phyloP scores from a whole-genome alignment of 92 coral and sea anemone genomes.

The Epizoanthus ramosus region DNA sequence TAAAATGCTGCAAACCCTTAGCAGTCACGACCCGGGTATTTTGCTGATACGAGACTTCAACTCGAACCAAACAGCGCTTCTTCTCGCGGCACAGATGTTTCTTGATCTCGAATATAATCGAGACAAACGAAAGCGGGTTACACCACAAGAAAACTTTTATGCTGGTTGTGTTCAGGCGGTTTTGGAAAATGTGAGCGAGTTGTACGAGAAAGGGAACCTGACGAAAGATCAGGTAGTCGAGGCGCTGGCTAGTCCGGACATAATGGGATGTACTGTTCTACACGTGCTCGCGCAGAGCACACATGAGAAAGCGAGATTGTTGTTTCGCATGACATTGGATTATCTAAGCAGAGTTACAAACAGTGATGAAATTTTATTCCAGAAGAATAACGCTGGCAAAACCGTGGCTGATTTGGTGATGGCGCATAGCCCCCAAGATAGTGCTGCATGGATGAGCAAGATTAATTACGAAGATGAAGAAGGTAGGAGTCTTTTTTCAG shows the following conservation, averaged over 20 bases:
- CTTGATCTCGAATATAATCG: conserved; percentile 35
- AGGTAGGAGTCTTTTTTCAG: background rate
- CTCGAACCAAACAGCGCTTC: conserved; percentile 29
- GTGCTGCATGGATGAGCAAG: conserved; percentile 24
- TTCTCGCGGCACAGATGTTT: conserved; percentile 32
- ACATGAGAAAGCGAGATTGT: conserved; percentile 35
- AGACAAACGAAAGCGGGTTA: conserved; percentile 13
- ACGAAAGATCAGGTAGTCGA: conserved; percentile 15
- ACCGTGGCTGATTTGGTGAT: conserved; percentile 29
- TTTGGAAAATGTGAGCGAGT: background rate
- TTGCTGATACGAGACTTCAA: conserved; percentile 24
- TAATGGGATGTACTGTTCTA: background rate
- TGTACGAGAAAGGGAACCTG: conserved; percentile 32
- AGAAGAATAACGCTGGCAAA: conserved; percentile 44
- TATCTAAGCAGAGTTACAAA: background rate
- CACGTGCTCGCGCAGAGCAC: conserved; percentile 44
- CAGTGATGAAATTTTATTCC: conserved; percentile 11
- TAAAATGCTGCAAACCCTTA: conserved; percentile 40
- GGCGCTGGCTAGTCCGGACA: conserved; percentile 17
- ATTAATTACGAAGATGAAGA: conserved; percentile 30
- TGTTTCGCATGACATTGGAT: conserved; percentile 33
- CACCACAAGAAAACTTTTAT: conserved; percentile 40
- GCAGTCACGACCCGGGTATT: conserved; percentile 21
- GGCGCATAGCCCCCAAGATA: conserved; percentile 24
- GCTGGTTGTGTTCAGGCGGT: conserved; percentile 38